phyloP scores from a whole-genome alignment of 2,888 invertebrate species.

The Diaperis boleti region DNA sequence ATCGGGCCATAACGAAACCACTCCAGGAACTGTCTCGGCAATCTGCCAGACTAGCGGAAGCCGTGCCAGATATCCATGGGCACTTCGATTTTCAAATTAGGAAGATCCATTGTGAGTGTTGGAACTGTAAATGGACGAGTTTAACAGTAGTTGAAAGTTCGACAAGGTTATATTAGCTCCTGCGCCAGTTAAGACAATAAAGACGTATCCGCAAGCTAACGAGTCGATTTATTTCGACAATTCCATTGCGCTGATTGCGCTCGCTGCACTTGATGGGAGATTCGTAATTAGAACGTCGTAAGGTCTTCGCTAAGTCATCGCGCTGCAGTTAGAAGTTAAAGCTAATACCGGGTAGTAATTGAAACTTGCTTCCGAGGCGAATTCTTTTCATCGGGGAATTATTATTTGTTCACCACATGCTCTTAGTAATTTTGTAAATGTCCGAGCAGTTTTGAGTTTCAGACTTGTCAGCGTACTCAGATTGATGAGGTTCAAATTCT shows the following conservation, averaged over 20 bases:
- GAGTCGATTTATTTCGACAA: conserved; percentile 15
- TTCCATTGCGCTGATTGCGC: background rate
- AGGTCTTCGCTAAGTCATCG: too few species aligned
- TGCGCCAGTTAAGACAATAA: conserved; percentile 10
- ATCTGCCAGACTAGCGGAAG: conserved; percentile 46
- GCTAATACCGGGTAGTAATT: too few species aligned
- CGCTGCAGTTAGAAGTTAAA: too few species aligned
- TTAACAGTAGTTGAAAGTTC: conserved; percentile 46
- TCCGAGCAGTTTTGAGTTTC: too few species aligned
- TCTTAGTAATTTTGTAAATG: too few species aligned
- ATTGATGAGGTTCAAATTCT: too few species aligned
- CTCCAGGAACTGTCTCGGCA: conserved; percentile 53
- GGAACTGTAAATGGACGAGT: conserved; percentile 45
- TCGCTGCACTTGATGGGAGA: background rate
- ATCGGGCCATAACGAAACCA: conserved; percentile 55
- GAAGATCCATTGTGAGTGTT: conserved; percentile 44
- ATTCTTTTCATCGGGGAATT: too few species aligned
- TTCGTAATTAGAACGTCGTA: too few species aligned
- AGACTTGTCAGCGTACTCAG: too few species aligned
- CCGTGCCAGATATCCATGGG: conserved; percentile 44
- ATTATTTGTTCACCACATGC: too few species aligned
- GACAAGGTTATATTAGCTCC: conserved; percentile 37
- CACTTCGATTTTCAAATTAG: conserved; percentile 49
- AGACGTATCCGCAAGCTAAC: conserved; percentile 21
- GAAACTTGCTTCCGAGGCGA: too few species aligned